phyloP scores from a whole-genome alignment of 1,140 invertebrate genomes.

The Chelonus insularis region DNA sequence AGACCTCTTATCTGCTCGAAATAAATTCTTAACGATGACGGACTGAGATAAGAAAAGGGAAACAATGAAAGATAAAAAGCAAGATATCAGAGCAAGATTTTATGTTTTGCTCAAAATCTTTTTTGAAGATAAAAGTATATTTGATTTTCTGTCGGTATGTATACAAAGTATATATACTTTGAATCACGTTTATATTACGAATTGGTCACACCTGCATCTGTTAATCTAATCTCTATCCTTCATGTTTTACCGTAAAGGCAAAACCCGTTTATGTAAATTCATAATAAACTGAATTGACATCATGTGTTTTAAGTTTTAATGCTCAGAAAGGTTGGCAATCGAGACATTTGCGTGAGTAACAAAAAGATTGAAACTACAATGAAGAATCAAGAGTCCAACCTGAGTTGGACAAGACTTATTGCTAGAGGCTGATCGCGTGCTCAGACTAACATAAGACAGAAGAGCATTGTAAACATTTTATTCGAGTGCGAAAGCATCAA shows the following conservation, averaged over 20 bases:
- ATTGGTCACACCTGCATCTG: conserved; percentile 12
- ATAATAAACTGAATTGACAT: too few species aligned
- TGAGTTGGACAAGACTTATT: neutral
- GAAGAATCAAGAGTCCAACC: neutral
- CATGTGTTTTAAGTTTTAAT: neutral
- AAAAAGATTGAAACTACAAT: neutral
- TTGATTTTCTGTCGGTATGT: too few species aligned
- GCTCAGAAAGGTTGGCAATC: neutral
- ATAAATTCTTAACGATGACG: too few species aligned
- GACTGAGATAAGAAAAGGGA: too few species aligned
- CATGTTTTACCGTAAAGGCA: too few species aligned
- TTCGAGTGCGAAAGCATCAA: conserved; percentile 7
- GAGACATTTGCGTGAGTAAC: neutral
- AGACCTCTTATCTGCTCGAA: too few species aligned
- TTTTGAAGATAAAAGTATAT: too few species aligned
- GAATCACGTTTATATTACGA: neutral
- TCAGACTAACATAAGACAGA: conserved; percentile 2
- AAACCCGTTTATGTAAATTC: too few species aligned
- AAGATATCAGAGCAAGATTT: too few species aligned
- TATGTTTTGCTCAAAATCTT: too few species aligned
- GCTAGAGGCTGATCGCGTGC: conserved; percentile 18
- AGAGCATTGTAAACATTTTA: conserved; percentile 22
- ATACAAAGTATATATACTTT: neutral
- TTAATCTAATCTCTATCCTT: conserved; percentile 17
- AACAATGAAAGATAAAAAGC: too few species aligned